A percentile compares a stretch with the other conserved stretches of the same genome.
Conservation (phyloP, 2,797 vertebrate species). For the Morus bassanus region DNA sequence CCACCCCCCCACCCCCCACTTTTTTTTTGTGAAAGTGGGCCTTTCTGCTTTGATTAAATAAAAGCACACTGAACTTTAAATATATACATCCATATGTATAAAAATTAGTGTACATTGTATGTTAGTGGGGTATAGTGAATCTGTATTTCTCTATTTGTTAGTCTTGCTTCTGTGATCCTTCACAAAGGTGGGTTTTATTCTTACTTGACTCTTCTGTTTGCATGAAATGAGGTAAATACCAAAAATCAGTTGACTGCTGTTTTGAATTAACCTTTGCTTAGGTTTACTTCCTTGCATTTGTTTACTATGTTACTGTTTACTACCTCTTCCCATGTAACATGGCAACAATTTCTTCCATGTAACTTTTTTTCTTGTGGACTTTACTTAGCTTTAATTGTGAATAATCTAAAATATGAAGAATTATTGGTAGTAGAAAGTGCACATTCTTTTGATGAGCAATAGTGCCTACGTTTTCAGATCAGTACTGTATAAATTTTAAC, state of each 20-base stretch:
- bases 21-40: not conserved
- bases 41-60: not conserved
- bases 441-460: not conserved
- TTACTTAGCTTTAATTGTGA: not conserved
- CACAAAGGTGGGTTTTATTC: not conserved
- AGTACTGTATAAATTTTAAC: not conserved
- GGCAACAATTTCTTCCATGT: not conserved
- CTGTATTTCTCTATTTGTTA: not conserved
- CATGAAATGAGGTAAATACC: not conserved
- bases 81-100: not conserved
- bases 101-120: not conserved
- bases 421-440: not conserved
- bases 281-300: not conserved
- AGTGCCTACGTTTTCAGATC: not conserved
- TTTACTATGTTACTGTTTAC: not conserved
- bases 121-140: not conserved
- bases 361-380: not conserved
- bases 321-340: not conserved
- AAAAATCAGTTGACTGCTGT: not conserved
- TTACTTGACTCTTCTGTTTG: not conserved
- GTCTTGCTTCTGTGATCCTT: not conserved
- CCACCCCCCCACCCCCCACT: accelerated
- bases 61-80: not conserved
- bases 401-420: not conserved
- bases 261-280: not conserved